These are phyloP conservation scores for Acropora yongei DNA, from an alignment of 64 coral and sea anemone species.

Conservation along the genomic window DNA sequence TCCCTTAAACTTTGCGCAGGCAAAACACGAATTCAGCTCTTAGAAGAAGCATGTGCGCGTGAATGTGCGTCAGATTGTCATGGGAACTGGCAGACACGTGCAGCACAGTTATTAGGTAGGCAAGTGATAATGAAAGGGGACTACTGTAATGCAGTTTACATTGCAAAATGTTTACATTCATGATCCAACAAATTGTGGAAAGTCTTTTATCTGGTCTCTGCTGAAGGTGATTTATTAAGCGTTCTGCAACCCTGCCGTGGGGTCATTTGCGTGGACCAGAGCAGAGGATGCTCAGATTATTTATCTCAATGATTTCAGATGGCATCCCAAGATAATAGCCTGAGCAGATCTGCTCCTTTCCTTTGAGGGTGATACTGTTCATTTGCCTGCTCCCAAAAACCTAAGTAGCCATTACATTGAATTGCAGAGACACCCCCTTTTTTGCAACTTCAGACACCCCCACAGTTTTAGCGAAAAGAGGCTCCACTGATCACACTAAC, in stretches of 20 bases:
- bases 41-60: too few species aligned
- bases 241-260: conserved; percentile 69
- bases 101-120: too few species aligned
- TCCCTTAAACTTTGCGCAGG: too few species aligned
- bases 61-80: too few species aligned
- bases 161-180: conserved; percentile 51
- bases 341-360: conserved; percentile 65
- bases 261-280: conserved; percentile 64
- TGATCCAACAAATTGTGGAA: conserved; percentile 53
- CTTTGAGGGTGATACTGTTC: conserved; percentile 60
- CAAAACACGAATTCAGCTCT: too few species aligned
- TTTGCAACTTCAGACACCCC: conserved; percentile 49
- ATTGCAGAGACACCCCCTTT: neutral
- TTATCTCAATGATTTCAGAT: conserved; percentile 64
- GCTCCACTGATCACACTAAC: neutral
- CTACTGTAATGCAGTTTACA: conserved; percentile 50
- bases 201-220: conserved; percentile 54
- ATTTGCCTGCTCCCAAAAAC: conserved; percentile 55
- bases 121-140: too few species aligned
- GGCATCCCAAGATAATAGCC: conserved; percentile 53
- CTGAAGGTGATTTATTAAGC: conserved; percentile 43
- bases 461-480: neutral
- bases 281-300: conserved; percentile 56
- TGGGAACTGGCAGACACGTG: too few species aligned
- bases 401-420: conserved; percentile 1